Evolutionary conservation across 2,888 invertebrate genomes (phyloP), one percentile per base, ranked within the genome.

Genomic region (Polyommatus iphigenia): DNA sequence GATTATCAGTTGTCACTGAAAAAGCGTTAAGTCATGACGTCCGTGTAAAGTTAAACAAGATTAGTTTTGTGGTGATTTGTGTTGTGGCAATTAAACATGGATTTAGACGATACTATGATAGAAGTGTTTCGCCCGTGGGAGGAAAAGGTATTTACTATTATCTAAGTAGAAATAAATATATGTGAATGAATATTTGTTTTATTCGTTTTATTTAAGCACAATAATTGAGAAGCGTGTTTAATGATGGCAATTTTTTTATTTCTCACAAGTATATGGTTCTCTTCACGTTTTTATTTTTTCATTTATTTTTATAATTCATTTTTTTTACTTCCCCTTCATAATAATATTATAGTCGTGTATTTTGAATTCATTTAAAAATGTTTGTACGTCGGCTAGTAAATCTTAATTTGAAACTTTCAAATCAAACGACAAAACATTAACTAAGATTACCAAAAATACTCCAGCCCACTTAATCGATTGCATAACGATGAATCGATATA

Each of bases 1-100:
- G 75, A 75, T 75, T 54, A 73, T 46, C 73, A 75, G 75, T 75
- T 75, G 75, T 75, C 75, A 75, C 54, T 75, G 75, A 13, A 75
- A 54, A 20, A 75, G 75, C 54, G 54, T 50, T 24, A 20, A 50
- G 50, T 50, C 50, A 75, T 50, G 46, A 75, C 75, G 75, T 75
- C 10, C 75, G 41, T 29, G 46, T 71, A n/a, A 24, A 50, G 46
- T 75, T 20, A 46, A 41, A 10, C 10, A 13, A 72, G 46, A 73
- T 73, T 73, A 73, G 20, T 73, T 75, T 24, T 18, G 46, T 73
- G 4, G 15, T 20, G 24, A 54, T 29, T 54, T 29, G 75, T 75
- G 46, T 54, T 75, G 20, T 29, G 15, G 5, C 46, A 73, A 75
- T 29, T 54, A 29, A 6, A 67, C 5, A 75, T 73, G 73, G 41